phyloP scores from a whole-genome alignment of 2,888 invertebrate species.

The Dryadula phaetusa region DNA sequence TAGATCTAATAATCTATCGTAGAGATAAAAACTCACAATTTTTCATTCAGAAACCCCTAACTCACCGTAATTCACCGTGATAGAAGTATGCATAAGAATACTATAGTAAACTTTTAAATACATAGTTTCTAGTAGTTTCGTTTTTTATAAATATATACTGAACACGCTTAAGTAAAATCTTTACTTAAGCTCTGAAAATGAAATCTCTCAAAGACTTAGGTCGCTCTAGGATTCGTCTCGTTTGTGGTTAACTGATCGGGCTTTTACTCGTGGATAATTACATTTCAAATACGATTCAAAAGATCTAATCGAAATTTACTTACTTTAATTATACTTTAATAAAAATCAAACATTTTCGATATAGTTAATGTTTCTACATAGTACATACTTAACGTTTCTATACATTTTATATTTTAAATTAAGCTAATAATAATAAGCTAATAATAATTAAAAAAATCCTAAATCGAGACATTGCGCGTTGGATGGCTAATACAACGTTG shows the following conservation, averaged over 20 bases:
- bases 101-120: no score
- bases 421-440: no score
- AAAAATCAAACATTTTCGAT: background rate
- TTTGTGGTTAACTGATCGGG: conserved; percentile 34
- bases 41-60: no score
- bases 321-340: background rate
- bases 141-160: conserved; percentile 8
- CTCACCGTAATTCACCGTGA: no score
- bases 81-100: no score
- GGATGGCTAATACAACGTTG: no score
- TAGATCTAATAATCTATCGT: no score
- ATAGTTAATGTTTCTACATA: background rate
- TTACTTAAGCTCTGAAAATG: conserved; percentile 7
- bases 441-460: no score
- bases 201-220: conserved; percentile 25
- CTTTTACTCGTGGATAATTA: conserved; percentile 32
- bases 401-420: no score
- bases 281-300: conserved; percentile 20
- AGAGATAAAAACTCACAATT: no score
- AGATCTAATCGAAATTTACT: conserved; percentile 5
- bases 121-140: no score
- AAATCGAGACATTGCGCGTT: no score
- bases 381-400: background rate
- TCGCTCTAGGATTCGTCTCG: conserved; percentile 30
- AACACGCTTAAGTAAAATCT: conserved; percentile 7